Conservation (phyloP, 2,888 invertebrate genomes). For the Aspidiotus rigidus region DNA sequence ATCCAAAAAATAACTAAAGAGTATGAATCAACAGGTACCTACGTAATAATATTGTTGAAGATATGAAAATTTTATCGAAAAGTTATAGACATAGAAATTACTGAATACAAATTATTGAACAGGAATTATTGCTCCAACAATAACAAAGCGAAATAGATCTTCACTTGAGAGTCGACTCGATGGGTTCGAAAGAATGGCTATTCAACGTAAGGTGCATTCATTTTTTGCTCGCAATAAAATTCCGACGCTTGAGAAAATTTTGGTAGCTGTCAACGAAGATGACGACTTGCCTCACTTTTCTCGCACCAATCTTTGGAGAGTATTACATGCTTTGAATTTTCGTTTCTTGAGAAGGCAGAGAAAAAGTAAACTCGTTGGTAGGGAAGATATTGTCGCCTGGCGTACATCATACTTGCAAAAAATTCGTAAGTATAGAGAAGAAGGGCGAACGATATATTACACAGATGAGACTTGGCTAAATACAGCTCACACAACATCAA, state of each 20-base stretch:
- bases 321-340: neutral
- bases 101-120: too few relatives aligned
- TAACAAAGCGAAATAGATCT: too few relatives aligned
- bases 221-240: constrained; percentile 1
- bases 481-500: neutral
- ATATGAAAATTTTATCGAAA: too few relatives aligned
- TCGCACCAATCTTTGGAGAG: neutral
- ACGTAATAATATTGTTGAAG: too few relatives aligned
- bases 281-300: neutral
- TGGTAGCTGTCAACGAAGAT: neutral
- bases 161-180: too few relatives aligned
- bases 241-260: constrained; percentile 1
- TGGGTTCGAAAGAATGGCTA: neutral
- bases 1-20: too few relatives aligned
- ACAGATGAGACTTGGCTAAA: constrained; percentile 15
- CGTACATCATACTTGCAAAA: constrained; percentile 9
- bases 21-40: too few relatives aligned
- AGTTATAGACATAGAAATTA: too few relatives aligned
- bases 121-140: too few relatives aligned
- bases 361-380: constrained; percentile 12
- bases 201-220: neutral
- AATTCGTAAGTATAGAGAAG: neutral
- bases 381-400: constrained; percentile 17
- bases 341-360: neutral
- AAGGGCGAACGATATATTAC: constrained; percentile 19